phyloP scores from a whole-genome alignment of 2,797 vertebrate species.

The Threskiornis aethiopicus region DNA sequence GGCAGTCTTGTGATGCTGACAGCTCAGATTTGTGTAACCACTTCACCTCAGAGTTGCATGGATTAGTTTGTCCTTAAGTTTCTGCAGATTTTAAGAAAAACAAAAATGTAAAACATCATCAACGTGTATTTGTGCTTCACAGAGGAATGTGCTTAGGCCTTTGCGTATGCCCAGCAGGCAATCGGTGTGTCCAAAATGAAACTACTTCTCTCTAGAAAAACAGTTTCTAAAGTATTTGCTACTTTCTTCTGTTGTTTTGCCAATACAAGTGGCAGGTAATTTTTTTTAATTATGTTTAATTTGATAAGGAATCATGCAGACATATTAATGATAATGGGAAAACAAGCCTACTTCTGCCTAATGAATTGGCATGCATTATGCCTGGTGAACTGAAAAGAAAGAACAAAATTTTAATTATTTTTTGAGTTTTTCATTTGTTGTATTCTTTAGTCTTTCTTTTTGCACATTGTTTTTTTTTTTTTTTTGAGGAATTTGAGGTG shows the following conservation, averaged over 20 bases:
- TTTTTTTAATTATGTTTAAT: constrained; percentile 43
- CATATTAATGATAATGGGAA: not conserved
- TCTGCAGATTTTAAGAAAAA: not conserved
- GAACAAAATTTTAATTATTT: not conserved
- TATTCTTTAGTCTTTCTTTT: not conserved
- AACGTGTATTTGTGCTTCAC: not conserved
- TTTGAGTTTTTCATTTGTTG: not conserved
- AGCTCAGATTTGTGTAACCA: not conserved
- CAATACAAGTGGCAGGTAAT: constrained; percentile 37
- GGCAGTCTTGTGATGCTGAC: not conserved
- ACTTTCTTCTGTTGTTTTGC: constrained; percentile 19
- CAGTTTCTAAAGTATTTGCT: constrained; percentile 25
- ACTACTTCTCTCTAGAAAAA: not conserved
- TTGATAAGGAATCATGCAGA: not conserved
- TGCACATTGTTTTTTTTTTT: not conserved
- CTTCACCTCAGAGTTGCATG: not conserved
- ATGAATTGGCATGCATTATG: not conserved
- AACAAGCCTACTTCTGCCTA: constrained; percentile 5
- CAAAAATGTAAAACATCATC: not conserved
- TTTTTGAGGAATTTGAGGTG: not conserved
- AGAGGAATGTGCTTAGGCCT: not conserved
- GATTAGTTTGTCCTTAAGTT: not conserved
- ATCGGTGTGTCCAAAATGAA: not conserved
- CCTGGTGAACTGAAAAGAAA: not conserved
- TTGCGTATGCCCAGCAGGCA: not conserved